These are phyloP conservation scores for Anser brachyrhynchus DNA, from an alignment of 2,113 vertebrate species.

Conservation along the genomic window DNA sequence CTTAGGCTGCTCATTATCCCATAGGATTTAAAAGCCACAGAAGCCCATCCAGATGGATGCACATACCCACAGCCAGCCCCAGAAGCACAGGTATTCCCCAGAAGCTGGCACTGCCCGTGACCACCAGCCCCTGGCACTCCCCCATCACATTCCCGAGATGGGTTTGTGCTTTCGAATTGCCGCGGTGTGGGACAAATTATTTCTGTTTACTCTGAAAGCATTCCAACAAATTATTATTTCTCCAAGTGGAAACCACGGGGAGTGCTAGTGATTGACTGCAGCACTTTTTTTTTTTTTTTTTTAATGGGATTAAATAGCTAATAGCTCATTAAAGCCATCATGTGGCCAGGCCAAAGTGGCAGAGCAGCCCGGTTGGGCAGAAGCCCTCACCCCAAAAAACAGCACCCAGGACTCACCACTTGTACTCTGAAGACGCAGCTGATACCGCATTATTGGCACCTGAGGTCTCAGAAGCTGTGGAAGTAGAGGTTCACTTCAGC, in stretches of 20 bases:
- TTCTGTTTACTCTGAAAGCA: not conserved
- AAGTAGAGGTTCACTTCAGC: not conserved
- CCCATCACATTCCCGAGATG: not conserved
- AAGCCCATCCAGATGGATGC: accelerated
- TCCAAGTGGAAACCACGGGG: not conserved
- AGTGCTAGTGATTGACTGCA: not conserved
- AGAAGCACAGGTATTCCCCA: not conserved
- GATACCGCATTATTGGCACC: not conserved
- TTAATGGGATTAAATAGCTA: not conserved
- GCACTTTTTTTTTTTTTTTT: not conserved
- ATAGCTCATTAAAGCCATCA: not conserved
- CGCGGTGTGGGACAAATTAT: not conserved
- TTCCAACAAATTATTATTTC: not conserved
- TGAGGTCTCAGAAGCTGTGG: not conserved
- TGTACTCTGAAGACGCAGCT: not conserved
- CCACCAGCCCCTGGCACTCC: not conserved
- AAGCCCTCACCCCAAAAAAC: not conserved
- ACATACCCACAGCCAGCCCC: not conserved
- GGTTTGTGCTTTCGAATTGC: not conserved
- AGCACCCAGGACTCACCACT: not conserved
- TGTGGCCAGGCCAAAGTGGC: not conserved
- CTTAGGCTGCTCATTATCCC: not conserved
- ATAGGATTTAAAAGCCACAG: not conserved
- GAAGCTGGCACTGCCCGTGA: not conserved
- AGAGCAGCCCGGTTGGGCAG: not conserved